Conservation (phyloP, 2,113 vertebrate species). For the Seriola aureovittata region DNA sequence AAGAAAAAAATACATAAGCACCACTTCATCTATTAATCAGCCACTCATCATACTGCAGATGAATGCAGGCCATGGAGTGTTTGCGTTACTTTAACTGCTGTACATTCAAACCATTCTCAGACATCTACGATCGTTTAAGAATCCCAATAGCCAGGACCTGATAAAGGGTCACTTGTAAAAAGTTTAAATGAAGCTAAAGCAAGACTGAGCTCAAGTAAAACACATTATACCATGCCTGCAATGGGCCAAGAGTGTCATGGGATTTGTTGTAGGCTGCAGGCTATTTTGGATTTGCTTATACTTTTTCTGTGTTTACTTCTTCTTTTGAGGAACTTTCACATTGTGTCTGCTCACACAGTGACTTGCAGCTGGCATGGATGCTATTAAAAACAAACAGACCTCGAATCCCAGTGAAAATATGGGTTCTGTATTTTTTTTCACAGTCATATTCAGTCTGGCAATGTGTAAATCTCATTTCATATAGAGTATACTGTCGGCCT, state of each 20-base stretch:
- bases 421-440: not conserved
- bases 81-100: not conserved
- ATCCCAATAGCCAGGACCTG: not conserved
- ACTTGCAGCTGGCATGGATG: slow-evolving; percentile 39
- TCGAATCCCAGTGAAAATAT: slow-evolving; percentile 9
- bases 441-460: slow-evolving; percentile 3
- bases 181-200: slow-evolving; percentile 46
- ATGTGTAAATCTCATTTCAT: slow-evolving; percentile 23
- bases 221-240: slow-evolving; percentile 26
- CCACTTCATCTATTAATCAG: not conserved
- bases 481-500: not conserved
- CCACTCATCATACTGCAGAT: not conserved
- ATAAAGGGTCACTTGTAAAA: slow-evolving; percentile 41
- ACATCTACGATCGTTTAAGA: slow-evolving; percentile 14
- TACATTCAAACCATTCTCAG: slow-evolving; percentile 13
- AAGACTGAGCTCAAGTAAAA: slow-evolving; percentile 45
- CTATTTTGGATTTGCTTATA: slow-evolving; percentile 62
- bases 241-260: slow-evolving; percentile 30
- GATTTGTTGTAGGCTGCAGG: slow-evolving; percentile 50
- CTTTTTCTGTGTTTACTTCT: slow-evolving; percentile 58
- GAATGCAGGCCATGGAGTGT: not conserved
- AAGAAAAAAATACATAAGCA: not conserved
- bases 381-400: slow-evolving; percentile 31
- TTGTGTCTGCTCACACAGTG: slow-evolving; percentile 26
- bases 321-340: slow-evolving; percentile 53